phyloP scores from a whole-genome alignment of 1,140 invertebrate species.

The Tetragonula clypearis region DNA sequence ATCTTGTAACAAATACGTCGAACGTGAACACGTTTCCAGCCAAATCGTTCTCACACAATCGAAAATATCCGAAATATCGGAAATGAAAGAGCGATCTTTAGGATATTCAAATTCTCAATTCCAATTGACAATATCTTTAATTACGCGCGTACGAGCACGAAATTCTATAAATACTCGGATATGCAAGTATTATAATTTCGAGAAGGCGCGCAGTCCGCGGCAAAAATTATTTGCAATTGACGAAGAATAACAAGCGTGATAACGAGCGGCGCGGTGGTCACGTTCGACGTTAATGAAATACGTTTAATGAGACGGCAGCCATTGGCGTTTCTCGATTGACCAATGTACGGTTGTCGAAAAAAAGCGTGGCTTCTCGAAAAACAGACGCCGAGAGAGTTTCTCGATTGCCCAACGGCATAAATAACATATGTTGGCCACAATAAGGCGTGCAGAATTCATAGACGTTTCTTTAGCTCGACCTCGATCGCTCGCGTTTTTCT shows the following conservation, averaged over 20 bases:
- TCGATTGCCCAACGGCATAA: conserved; percentile 57
- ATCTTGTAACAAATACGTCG: neutral
- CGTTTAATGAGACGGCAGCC: conserved; percentile 21
- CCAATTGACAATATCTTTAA: neutral
- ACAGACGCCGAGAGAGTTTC: conserved; percentile 39
- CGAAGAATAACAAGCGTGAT: neutral
- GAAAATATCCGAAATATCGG: neutral
- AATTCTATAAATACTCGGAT: neutral
- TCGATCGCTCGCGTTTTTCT: conserved; percentile 27
- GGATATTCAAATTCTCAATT: neutral
- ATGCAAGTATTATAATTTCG: too few species aligned
- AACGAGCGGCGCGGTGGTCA: conserved; percentile 9
- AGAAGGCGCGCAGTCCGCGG: neutral
- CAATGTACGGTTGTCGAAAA: conserved; percentile 10
- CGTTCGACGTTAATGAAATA: conserved; percentile 30
- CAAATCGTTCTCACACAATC: too few species aligned
- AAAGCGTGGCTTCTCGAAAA: conserved; percentile 40
- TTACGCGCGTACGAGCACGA: neutral
- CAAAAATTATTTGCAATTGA: neutral
- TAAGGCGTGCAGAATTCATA: conserved; percentile 45
- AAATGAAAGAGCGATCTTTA: neutral
- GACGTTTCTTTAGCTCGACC: conserved; percentile 30
- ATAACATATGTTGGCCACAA: conserved; percentile 43
- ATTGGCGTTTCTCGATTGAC: neutral
- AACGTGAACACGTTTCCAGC: neutral